phyloP scores from a whole-genome alignment of 2,888 invertebrate species.

The Automeris io region DNA sequence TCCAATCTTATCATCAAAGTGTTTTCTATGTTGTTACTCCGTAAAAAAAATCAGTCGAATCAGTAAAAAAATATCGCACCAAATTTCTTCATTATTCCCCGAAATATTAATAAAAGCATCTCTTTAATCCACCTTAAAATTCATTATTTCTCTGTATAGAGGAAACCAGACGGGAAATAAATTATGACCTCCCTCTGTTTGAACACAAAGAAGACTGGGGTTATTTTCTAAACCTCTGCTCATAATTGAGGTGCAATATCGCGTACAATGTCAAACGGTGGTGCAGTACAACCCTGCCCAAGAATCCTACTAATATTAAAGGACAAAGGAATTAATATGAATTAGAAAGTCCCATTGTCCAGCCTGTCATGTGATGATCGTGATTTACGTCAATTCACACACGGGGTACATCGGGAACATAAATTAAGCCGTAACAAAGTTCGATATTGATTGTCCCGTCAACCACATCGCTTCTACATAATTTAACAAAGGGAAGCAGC shows the following conservation, averaged over 20 bases:
- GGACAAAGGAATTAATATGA: constrained; percentile 38
- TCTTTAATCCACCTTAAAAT: constrained; percentile 15
- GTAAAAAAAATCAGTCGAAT: no score
- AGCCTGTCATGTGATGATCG: constrained; percentile 37
- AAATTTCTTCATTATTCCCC: no score
- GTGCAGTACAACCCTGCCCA: constrained; percentile 37
- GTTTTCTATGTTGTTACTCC: no score
- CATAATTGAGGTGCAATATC: constrained; percentile 66
- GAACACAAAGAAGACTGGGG: constrained; percentile 45
- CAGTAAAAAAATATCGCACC: no score
- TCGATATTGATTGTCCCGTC: constrained; percentile 28
- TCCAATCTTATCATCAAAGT: no score
- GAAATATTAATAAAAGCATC: no score
- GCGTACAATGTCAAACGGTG: constrained; percentile 47
- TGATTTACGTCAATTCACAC: constrained; percentile 55
- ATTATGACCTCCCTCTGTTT: constrained; percentile 47
- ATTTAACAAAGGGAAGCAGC: constrained; percentile 31
- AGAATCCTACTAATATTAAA: constrained; percentile 34
- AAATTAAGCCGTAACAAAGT: constrained; percentile 40
- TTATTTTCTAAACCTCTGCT: constrained; percentile 44
- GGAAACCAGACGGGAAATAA: constrained; percentile 55
- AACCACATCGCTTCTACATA: constrained; percentile 31
- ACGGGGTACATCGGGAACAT: constrained; percentile 30
- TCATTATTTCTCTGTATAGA: constrained; percentile 42
- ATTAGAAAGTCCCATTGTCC: constrained; percentile 50